A percentile compares a stretch with the other conserved stretches of the same genome.
Conservation (phyloP, 1,140 invertebrate species). For the Lordiphosa stackelbergi region DNA sequence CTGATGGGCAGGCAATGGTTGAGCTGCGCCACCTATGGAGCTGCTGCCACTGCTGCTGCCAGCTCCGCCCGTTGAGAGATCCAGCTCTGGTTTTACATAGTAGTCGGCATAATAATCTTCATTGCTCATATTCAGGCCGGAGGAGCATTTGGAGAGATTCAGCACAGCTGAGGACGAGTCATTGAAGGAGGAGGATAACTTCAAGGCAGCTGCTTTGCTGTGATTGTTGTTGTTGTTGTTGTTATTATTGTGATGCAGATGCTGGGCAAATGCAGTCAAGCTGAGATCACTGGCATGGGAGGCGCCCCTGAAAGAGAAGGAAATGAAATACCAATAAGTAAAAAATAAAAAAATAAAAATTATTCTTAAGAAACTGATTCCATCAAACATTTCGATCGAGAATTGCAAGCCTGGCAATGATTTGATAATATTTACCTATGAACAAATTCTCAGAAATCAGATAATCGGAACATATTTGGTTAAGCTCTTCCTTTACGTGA, state of each 20-base stretch:
- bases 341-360: not conserved
- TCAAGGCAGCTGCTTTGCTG: slow-evolving; percentile 35
- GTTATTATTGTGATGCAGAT: slow-evolving; percentile 54
- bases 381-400: too few species aligned
- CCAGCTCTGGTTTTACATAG: slow-evolving; percentile 67
- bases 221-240: slow-evolving; percentile 54
- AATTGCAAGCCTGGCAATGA: too few species aligned
- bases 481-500: too few species aligned
- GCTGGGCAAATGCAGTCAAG: slow-evolving; percentile 52
- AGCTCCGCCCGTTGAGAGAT: slow-evolving; percentile 46
- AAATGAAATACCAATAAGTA: not conserved
- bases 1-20: slow-evolving; percentile 66
- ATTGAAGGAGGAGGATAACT: slow-evolving; percentile 54
- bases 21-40: slow-evolving; percentile 4
- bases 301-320: slow-evolving; percentile 48
- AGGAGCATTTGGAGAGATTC: slow-evolving; percentile 70
- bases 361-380: too few species aligned
- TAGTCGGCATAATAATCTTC: slow-evolving; percentile 67
- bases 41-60: slow-evolving; percentile 22
- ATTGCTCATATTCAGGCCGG: slow-evolving; percentile 40
- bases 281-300: slow-evolving; percentile 66
- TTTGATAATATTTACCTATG: too few species aligned
- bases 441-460: too few species aligned
- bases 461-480: too few species aligned
- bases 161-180: slow-evolving; percentile 48